Base-by-base conservation (phyloP, 2,113 vertebrate species). In the Oenanthe melanoleuca region DNA sequence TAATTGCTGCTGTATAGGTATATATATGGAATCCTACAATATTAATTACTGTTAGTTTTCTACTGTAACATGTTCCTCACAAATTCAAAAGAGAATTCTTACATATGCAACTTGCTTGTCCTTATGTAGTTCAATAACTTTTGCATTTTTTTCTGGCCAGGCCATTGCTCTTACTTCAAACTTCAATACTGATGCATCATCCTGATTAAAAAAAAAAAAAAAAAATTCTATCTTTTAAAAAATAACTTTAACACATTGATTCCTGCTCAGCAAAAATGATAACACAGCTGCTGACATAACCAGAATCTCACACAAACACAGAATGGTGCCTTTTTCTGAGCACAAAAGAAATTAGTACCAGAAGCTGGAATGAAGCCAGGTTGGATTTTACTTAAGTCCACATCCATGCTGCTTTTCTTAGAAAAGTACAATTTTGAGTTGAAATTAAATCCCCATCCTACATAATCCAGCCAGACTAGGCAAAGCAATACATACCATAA, bases 101-200 rank as follows among this genome's bases (percentile, higher is more conserved):
- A 99, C 99, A 80, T 97, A 59, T 94, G 97, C 63, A 53, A 85
- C 42, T 89, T 90, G 91, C 86, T 97, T 93, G 52, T 98, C 87
- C 93, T 98, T 96, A 11, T 97, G 90, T 29, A 98, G 66, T 87
- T 99, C 94, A 95, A 98, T 86, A 73, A 98, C 98, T 97, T 97
- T 98, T 19, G 78, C 86, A 67, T 97, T 98, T 44, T 97, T 96
- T 93, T 95, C 98, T 63, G 98, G 97, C 88, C 98, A 98, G 45
- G 97, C 98, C 56, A 97, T 95, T 16, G 95, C 95, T 65, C 95
- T 98, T 92, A 98, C 98, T 89, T 98, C 97, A 93, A 99, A 83
- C 82, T 86, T 97, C 97, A 99, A 97, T 26, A 97, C 44, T 42
- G 97, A 96, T 17, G 98, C 98, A 70, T 98, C 98, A 96, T 99